Conservation (phyloP, 1,140 invertebrate genomes). For the Drosophila sechellia region DNA sequence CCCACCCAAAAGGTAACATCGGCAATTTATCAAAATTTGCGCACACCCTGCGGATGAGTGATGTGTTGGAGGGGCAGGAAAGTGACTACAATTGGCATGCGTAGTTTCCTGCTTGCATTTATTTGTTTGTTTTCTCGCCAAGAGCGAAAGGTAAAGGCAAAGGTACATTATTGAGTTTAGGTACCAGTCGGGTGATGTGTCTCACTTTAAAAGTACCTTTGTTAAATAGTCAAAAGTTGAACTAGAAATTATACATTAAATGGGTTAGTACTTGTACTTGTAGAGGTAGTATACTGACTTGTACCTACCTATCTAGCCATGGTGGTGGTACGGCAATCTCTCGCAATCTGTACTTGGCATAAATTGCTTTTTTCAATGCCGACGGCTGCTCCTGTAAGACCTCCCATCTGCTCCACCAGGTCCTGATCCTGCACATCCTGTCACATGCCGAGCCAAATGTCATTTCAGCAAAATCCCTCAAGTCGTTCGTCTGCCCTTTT, state of each 20-base stretch:
- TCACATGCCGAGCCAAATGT: constrained; percentile 83
- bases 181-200: neutral
- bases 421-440: constrained; percentile 46
- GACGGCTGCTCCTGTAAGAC: constrained; percentile 44
- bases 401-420: neutral
- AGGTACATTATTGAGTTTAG: neutral
- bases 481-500: constrained; percentile 76
- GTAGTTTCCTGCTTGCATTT: constrained; percentile 53
- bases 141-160: constrained; percentile 6
- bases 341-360: constrained; percentile 63
- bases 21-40: constrained; percentile 83
- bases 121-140: constrained; percentile 17
- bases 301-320: constrained; percentile 5
- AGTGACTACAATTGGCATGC: constrained; percentile 66
- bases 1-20: constrained; percentile 61
- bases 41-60: constrained; percentile 25
- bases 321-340: constrained; percentile 4
- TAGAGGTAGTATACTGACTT: neutral
- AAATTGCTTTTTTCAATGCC: constrained; percentile 82
- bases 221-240: too few relatives aligned
- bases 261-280: neutral
- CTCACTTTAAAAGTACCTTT: neutral
- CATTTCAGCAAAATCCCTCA: constrained; percentile 83
- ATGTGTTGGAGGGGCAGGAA: constrained; percentile 12
- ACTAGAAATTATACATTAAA: neutral